Conservation (phyloP, 1,140 invertebrate genomes). For the Lepidostoma basale region DNA sequence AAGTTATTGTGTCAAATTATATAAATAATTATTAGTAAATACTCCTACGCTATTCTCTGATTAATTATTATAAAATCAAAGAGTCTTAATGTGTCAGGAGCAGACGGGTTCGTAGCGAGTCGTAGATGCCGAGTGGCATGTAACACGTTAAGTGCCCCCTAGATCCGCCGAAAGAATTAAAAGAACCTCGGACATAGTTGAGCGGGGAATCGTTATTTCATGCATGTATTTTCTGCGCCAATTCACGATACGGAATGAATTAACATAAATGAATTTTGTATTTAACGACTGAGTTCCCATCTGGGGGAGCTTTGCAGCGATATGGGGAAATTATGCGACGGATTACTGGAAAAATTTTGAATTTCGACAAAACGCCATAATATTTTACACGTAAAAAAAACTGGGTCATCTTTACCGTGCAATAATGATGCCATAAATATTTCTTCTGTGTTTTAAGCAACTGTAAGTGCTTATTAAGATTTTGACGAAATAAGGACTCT, state of each 20-base stretch:
- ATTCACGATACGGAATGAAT: slow-evolving; percentile 43
- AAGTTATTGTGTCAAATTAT: too few relatives aligned
- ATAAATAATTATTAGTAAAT: too few relatives aligned
- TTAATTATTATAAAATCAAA: too few relatives aligned
- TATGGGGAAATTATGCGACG: slow-evolving; percentile 25
- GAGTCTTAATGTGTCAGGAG: too few relatives aligned
- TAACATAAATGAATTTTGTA: slow-evolving; percentile 44
- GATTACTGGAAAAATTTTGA: slow-evolving; percentile 1
- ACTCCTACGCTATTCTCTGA: too few relatives aligned
- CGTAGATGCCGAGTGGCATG: too few relatives aligned
- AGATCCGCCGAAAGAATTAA: slow-evolving; percentile 32
- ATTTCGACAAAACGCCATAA: not conserved
- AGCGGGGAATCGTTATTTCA: slow-evolving; percentile 37
- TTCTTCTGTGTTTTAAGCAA: not conserved
- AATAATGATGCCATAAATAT: not conserved
- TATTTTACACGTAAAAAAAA: not conserved
- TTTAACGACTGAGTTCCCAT: slow-evolving; percentile 33
- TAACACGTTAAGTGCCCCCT: too few relatives aligned
- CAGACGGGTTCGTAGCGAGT: too few relatives aligned
- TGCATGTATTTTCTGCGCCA: slow-evolving; percentile 37
- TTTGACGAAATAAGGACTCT: too few relatives aligned
- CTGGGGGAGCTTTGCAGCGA: slow-evolving; percentile 17
- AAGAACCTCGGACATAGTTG: slow-evolving; percentile 36
- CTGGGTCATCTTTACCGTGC: slow-evolving; percentile 8
- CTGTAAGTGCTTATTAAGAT: too few relatives aligned